Evolutionary conservation across 2,113 vertebrate species (phyloP).

Genomic region (Odocoileus hemionus): DNA sequence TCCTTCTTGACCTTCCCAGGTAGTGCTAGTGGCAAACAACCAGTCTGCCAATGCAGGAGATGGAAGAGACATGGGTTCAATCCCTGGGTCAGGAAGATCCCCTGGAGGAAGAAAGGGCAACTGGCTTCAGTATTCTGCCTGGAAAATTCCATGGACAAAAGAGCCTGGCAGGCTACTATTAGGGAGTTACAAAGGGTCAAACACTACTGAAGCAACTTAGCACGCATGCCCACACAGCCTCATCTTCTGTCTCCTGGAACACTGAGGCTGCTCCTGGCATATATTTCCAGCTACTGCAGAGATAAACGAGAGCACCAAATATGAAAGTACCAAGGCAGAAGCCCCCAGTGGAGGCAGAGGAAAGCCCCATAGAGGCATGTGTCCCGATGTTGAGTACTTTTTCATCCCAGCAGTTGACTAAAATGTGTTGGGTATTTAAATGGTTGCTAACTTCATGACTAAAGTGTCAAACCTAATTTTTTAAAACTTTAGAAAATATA

Average conservation of each 20-base stretch:
- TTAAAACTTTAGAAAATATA: conserved; percentile 43
- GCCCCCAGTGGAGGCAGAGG: not conserved
- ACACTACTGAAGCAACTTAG: not conserved
- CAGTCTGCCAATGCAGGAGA: not conserved
- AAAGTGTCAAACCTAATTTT: conserved; percentile 65
- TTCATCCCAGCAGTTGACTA: conserved; percentile 63
- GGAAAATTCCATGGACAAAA: not conserved
- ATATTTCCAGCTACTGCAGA: not conserved
- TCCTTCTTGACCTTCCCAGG: not conserved
- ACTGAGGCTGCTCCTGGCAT: not conserved
- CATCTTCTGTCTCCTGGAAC: not conserved
- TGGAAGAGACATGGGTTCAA: not conserved
- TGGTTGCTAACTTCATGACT: conserved; percentile 68
- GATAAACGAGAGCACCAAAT: not conserved
- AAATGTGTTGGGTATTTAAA: conserved; percentile 72
- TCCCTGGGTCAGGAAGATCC: not conserved
- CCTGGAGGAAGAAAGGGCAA: not conserved
- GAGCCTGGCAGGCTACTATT: not conserved
- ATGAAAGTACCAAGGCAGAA: not conserved
- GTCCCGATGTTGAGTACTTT: conserved; percentile 36
- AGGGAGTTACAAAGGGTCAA: not conserved
- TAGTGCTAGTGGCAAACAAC: not conserved
- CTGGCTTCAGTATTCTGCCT: not conserved
- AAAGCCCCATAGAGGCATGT: not conserved
- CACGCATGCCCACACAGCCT: not conserved